Percentiles rank a stretch among this genome's conserved stretches.
Evolutionary conservation across 2,113 vertebrate genomes (phyloP).

Genomic region (Egretta garzetta): DNA sequence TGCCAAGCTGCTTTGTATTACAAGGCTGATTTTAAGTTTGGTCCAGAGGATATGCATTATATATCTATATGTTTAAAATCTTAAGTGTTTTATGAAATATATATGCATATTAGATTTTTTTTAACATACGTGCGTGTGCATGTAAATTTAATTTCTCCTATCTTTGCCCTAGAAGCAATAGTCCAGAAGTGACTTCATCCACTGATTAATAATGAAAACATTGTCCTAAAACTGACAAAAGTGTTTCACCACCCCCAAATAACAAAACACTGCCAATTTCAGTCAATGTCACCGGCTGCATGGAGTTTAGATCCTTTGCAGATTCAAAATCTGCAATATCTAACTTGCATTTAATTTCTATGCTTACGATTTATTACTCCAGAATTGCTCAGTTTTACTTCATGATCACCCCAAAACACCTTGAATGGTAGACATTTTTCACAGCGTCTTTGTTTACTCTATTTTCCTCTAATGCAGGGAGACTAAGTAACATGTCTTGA

Average conservation of each 20-base stretch:
- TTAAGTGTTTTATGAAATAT: background rate
- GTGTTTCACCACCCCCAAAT: background rate
- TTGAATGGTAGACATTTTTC: background rate
- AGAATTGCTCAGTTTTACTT: background rate
- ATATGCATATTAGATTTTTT: background rate
- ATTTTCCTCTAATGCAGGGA: background rate
- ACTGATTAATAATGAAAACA: background rate
- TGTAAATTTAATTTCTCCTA: background rate
- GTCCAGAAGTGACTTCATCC: background rate
- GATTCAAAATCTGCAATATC: background rate
- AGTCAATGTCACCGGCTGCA: background rate
- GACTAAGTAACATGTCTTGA: background rate
- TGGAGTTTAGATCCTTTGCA: background rate
- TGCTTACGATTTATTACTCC: background rate
- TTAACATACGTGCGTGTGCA: accelerated
- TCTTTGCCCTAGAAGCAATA: background rate
- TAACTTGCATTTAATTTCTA: background rate
- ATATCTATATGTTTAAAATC: background rate
- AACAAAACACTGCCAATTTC: background rate
- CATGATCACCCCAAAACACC: background rate
- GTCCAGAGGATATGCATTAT: background rate
- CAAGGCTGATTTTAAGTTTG: background rate
- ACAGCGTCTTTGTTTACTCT: background rate
- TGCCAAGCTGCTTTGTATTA: background rate
- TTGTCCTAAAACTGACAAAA: background rate